Evolutionary conservation across 2,113 vertebrate genomes (phyloP), one percentile per base, ranked within the genome.

Genomic region (Strix aluco): DNA sequence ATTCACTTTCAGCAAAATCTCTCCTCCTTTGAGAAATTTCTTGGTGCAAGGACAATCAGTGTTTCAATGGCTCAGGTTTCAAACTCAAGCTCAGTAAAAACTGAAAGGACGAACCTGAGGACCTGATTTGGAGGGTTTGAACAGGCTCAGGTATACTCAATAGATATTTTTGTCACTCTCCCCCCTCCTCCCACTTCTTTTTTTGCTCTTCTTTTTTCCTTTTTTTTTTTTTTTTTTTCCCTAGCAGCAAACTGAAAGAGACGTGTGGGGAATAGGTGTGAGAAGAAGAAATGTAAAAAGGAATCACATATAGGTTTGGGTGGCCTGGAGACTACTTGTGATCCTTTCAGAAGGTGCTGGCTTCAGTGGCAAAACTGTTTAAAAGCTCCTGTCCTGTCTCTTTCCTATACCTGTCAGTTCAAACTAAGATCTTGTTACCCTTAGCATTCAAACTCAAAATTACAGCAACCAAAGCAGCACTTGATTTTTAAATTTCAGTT

Each of bases 161-260:
- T 13, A 12, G 42, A 25, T 62, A 49, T 36, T 67, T 81, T 38
- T 81, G 32, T 42, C 21, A 44, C 9, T 38, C 29, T 57, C 7
- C 5, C 13, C 4, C 11, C 2, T 21, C 15, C 5, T 2, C 3
- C 3, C 16, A 9, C 19, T 46, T 69, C 9, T 17, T 61, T 66
- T 66, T 58, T 49, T 61, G 9, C 5, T 59, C 3, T 32, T 61
- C 17, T 46, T 17, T 15, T 40, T 36, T 18, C 3, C 14, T 20
- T 67, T 27, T 20, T 54, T 30, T 23, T 18, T n/a, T 9, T 46
- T 21, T 18, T 9, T 15, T 20, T 13, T 38, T 55, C 26, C 25
- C 11, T 16, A 52, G 26, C 15, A 77, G 9, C 3, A 73, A 65
- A 9, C 27, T 36, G 27, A 55, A 72, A 77, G 10, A 74, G 6